Evolutionary conservation across 2,888 invertebrate species (phyloP), one percentile per base, ranked within the genome.

Genomic region (Rhagonycha lutea): DNA sequence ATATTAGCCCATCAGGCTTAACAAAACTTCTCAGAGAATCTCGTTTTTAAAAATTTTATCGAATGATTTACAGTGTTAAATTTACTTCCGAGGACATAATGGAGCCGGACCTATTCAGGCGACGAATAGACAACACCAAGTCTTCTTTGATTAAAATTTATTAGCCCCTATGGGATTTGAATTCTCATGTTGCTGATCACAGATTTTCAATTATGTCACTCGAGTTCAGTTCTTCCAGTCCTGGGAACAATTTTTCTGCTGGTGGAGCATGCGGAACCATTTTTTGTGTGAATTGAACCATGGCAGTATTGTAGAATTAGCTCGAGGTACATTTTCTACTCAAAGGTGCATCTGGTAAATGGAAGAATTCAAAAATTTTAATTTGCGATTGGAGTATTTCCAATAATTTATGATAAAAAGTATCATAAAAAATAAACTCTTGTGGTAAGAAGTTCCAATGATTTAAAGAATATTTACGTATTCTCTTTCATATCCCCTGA

Each of bases 91-190:
- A 88, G 72, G 90, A 90, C 89, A 5, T 89, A n/a, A 89, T 82
- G 89, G 90, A 14, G 86, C 88, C 63, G 91, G 91, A n/a, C 82
- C 88, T 69, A 88, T 91, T 81, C 90, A 91, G 89, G 91, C 90
- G 83, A 32, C 67, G 5, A 47, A 47, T n/a, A 11, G 47, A n/a
- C 5, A 0, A 0, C 47, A 7, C 47, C 47, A 7, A 47, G n/a
- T 47, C 47, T 47, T 47, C 7, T 47, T n/a, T 12, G n/a, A n/a
- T 47, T 47, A n/a, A 5, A 47, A n/a, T 47, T n/a, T 47, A n/a
- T 47, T 68, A 74, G 18, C 60, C 87, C 86, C 76, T 86, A 14
- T 78, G 86, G 67, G 82, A 83, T 69, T 82, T 83, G 0, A 82
- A 83, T 67, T 84, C 81, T 23, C 84, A 83, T 65, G 80, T 83